These are phyloP conservation scores for Melinaea marsaeus DNA, from an alignment of 2,888 invertebrate genomes.

Conservation along the genomic window DNA sequence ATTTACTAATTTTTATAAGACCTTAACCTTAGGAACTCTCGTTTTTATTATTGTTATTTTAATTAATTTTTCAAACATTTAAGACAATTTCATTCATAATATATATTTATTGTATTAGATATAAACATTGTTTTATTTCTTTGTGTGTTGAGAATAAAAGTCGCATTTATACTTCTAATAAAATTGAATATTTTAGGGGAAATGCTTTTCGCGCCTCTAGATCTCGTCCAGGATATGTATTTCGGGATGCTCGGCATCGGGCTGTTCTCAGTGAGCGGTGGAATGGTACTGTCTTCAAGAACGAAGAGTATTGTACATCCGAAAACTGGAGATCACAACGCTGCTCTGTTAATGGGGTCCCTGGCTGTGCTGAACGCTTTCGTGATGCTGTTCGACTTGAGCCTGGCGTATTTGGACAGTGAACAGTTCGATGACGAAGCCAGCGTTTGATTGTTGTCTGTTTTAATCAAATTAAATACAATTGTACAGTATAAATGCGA, in stretches of 20 bases:
- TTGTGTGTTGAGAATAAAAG: constrained; percentile 13
- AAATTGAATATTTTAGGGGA: constrained; percentile 57
- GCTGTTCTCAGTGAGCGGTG: constrained; percentile 58
- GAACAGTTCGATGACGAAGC: constrained; percentile 67
- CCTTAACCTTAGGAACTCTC: too few relatives aligned
- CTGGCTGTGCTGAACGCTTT: constrained; percentile 53
- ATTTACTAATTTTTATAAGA: too few relatives aligned
- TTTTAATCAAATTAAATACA: constrained; percentile 27
- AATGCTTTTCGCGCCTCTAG: constrained; percentile 65
- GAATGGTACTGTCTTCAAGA: constrained; percentile 52
- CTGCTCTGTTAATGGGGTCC: constrained; percentile 49
- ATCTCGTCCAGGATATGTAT: constrained; percentile 71
- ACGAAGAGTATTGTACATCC: constrained; percentile 43
- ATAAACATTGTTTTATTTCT: neutral
- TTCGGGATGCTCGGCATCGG: constrained; percentile 60
- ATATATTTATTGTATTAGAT: too few relatives aligned
- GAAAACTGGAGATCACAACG: constrained; percentile 54
- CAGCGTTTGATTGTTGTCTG: constrained; percentile 48
- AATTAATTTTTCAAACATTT: too few relatives aligned
- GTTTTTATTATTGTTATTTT: too few relatives aligned
- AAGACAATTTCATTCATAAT: too few relatives aligned
- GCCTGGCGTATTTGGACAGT: constrained; percentile 67
- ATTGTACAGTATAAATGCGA: constrained; percentile 34
- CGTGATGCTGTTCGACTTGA: constrained; percentile 63
- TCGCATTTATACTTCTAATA: constrained; percentile 32